Evolutionary conservation across 2,797 vertebrate species (phyloP), one percentile per base, ranked within the genome.

Genomic region (Thaleichthys pacificus): DNA sequence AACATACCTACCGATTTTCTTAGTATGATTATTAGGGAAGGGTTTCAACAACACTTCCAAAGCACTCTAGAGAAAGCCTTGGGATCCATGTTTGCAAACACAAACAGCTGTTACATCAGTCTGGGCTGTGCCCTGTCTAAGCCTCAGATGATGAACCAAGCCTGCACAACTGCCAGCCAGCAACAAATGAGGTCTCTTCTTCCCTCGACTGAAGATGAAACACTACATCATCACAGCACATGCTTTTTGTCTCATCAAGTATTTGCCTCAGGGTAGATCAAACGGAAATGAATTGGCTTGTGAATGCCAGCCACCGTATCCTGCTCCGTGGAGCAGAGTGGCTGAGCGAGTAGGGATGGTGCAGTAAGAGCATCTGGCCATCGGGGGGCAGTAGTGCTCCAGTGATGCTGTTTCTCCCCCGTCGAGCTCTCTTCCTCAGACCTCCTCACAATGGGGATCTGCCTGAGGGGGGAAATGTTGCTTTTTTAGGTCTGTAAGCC

Each of bases 401-500:
- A 94, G 95, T 93, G 84, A 95, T 96, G 86, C 82, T 89, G 77
- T 84, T 75, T 30, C 82, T 87, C 84, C 84, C 86, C 77, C 54
- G 78, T 87, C 84, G 84, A 90, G 85, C 80, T 79, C 83, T 90
- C 87, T 88, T 91, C 92, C 91, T 92, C 88, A 84, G 91, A 95
- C 92, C 93, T 94, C 91, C 81, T 96, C 94, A 93, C 96, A 96
- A 96, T 97, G 95, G 96, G 95, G 95, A 95, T 95, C 95, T 96
- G 95, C 96, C 96, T 93, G 94, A 86, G 95, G 96, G 96, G 94
- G 95, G 94, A 94, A 95, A 95, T 95, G 94, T 96, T 96, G 95
- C 96, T 97, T 97, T 98, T 97, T 98, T 97, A 96, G 96, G 94
- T 96, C 97, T 98, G 96, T 95, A 96, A 96, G 96, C 95, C 95